Evolutionary conservation across 2,113 vertebrate species (phyloP).

Genomic region (Coturnix japonica): DNA sequence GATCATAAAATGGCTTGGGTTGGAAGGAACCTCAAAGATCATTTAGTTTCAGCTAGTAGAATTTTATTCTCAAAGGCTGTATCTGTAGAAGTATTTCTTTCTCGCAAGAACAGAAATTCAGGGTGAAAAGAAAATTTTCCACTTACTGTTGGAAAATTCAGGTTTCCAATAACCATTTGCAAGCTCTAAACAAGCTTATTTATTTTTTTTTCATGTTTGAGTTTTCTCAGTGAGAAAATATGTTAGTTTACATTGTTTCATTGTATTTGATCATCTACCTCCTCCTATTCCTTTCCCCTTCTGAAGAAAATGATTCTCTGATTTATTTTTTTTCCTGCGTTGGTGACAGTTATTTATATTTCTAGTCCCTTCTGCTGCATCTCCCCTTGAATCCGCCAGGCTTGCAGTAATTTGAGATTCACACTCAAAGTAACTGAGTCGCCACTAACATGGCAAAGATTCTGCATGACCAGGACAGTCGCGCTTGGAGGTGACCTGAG

Average conservation of each 20-base stretch:
- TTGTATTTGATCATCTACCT: background rate
- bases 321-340: background rate
- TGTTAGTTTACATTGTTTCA: background rate
- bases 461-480: background rate
- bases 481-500: slow-evolving; percentile 58
- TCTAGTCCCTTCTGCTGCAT: slow-evolving; percentile 8
- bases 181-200: background rate
- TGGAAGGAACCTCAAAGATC: no score
- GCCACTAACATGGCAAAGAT: slow-evolving; percentile 31
- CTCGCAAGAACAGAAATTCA: background rate
- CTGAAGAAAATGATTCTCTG: background rate
- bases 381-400: background rate
- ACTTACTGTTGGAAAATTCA: background rate
- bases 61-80: background rate
- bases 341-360: slow-evolving; percentile 20
- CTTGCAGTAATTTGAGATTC: slow-evolving; percentile 69
- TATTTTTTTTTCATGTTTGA: background rate
- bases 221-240: background rate
- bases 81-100: background rate
- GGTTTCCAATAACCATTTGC: background rate
- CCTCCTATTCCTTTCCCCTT: background rate
- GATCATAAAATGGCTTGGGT: no score
- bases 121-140: background rate
- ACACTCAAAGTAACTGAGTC: slow-evolving; percentile 43
- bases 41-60: background rate